Conservation (phyloP, 2,113 vertebrate genomes). For the Odontesthes bonariensis region DNA sequence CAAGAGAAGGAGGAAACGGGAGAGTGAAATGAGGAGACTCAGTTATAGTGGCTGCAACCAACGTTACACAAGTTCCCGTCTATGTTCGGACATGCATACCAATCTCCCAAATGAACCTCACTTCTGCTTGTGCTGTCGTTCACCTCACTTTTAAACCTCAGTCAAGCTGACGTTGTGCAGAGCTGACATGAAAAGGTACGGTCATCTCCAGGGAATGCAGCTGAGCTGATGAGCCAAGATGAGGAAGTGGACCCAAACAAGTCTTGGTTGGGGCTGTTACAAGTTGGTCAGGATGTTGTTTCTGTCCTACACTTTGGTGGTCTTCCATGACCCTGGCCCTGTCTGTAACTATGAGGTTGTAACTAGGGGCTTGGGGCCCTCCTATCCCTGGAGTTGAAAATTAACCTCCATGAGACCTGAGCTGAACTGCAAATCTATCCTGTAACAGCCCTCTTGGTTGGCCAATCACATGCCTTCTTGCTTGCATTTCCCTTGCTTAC, state of each 20-base stretch:
- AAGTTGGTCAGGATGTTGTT: constrained; percentile 13
- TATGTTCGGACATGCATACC: constrained; percentile 48
- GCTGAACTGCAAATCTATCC: constrained; percentile 50
- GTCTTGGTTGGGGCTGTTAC: neutral
- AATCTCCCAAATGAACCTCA: constrained; percentile 48
- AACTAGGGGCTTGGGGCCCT: constrained; percentile 14
- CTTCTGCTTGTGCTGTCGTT: constrained; percentile 21
- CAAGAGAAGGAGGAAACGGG: neutral
- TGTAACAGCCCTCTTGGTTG: constrained; percentile 61
- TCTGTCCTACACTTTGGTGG: neutral
- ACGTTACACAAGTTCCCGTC: constrained; percentile 55
- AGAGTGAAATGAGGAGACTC: constrained; percentile 35
- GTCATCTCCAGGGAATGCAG: neutral
- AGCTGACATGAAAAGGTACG: neutral
- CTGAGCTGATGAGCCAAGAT: neutral
- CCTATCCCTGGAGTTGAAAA: constrained; percentile 56
- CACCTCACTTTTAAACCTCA: constrained; percentile 19
- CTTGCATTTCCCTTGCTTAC: constrained; percentile 35
- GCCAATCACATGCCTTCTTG: constrained; percentile 57
- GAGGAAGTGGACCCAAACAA: neutral
- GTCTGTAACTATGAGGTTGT: constrained; percentile 15
- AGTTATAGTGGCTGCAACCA: neutral
- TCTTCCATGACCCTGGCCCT: constrained; percentile 8
- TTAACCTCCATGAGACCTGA: constrained; percentile 61
- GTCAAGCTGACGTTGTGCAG: constrained; percentile 14